Evolutionary conservation across 1,140 invertebrate species (phyloP), one percentile per base, ranked within the genome.

Genomic region (Ceratosolen solmsi): DNA sequence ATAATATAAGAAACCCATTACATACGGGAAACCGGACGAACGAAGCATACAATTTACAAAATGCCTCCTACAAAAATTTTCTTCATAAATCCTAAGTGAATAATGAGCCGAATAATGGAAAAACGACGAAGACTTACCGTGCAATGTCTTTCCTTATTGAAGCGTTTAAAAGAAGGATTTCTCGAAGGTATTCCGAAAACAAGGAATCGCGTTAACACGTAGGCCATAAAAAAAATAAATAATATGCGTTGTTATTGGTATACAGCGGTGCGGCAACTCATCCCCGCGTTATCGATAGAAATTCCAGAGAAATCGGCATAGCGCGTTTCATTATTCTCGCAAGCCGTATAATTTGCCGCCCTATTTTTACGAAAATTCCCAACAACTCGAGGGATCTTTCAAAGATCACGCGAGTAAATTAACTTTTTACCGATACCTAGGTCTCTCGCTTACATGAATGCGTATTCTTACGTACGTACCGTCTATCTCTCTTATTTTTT

Each of bases 301-400:
- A 60, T 60, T 60, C 58, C 58, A 13, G 58, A 27, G n/a, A 60
- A 60, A 60, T 60, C 58, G 58, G 58, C n/a, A 30, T 9, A 27
- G 25, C 58, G 58, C 58, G 58, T 60, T 60, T 60, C 58, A 60
- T 60, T 60, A 60, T 60, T 60, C 25, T 9, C 58, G 25, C n/a
- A 30, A 60, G 58, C 2, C 3, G n/a, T 30, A 60, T 60, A 60
- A 60, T 60, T 60, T 60, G 58, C 58, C 13, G 58, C n/a, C n/a
- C n/a, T n/a, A 13, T 2, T 65, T 36, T 36, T 5, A 8, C 27
- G 27, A 65, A 27, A 65, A 36, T 65, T 30, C 30, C 11, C 1
- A 22, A 30, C 11, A 9, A 27, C 56, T 27, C 25, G 27, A 11
- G 56, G 56, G 20, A 15, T 15, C 60, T 33, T 36, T 36, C 13